Conservation (phyloP, 2,113 vertebrate species). For the Nothobranchius kuhntae region DNA sequence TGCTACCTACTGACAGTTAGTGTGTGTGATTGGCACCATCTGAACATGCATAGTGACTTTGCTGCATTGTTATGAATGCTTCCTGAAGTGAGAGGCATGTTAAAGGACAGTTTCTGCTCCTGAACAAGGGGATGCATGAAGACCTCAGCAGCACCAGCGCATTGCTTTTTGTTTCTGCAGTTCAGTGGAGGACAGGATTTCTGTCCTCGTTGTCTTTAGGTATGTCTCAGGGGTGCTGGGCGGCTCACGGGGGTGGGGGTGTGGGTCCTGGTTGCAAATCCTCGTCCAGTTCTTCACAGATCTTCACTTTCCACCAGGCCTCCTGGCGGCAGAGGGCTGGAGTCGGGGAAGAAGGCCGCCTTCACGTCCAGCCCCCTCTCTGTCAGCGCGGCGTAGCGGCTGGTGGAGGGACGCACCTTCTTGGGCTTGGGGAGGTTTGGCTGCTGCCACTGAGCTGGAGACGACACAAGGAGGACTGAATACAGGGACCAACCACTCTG, state of each 20-base stretch:
- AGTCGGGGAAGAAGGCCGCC: constrained; percentile 96
- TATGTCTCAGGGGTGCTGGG: constrained; percentile 34
- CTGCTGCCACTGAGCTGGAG: constrained; percentile 94
- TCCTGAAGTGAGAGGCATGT: constrained; percentile 57
- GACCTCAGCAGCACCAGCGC: constrained; percentile 29
- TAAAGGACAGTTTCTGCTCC: constrained; percentile 13
- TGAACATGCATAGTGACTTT: constrained; percentile 67
- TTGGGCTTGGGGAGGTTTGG: constrained; percentile 90
- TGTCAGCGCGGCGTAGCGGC: constrained; percentile 95
- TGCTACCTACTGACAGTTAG: constrained; percentile 37
- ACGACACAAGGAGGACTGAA: neutral
- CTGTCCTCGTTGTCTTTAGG: neutral
- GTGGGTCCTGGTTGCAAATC: neutral
- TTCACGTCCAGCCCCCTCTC: constrained; percentile 97
- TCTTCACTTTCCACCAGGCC: constrained; percentile 96
- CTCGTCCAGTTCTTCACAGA: constrained; percentile 78
- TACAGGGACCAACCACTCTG: accelerated
- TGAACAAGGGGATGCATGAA: constrained; percentile 20
- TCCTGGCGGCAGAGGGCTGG: constrained; percentile 84
- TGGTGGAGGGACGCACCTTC: constrained; percentile 93
- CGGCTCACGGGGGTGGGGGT: constrained; percentile 9
- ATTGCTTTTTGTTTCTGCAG: constrained; percentile 34
- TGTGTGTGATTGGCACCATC: constrained; percentile 55
- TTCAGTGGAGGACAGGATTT: constrained; percentile 31
- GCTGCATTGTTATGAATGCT: constrained; percentile 25